A percentile compares a stretch with the other conserved stretches of the same genome.
phyloP scores from a whole-genome alignment of 2,113 vertebrate species.

The Lagopus leucura region DNA sequence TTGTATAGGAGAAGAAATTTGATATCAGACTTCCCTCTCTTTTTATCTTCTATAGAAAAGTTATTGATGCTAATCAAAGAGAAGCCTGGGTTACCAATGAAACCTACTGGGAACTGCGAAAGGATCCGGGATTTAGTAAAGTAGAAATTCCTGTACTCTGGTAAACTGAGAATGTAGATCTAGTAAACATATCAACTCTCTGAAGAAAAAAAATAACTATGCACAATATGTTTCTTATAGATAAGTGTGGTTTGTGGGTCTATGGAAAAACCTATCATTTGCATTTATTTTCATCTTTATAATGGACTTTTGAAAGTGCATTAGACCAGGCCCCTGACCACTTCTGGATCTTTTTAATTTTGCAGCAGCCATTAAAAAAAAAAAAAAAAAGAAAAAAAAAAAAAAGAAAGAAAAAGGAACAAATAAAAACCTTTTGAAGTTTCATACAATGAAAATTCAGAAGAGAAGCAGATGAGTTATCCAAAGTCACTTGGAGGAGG shows the following conservation, averaged over 20 bases:
- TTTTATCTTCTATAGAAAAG: constrained; percentile 84
- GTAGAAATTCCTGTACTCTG: constrained; percentile 91
- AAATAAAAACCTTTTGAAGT: constrained; percentile 59
- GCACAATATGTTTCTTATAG: constrained; percentile 90
- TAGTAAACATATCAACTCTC: constrained; percentile 79
- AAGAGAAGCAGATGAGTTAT: constrained; percentile 72
- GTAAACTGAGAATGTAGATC: constrained; percentile 84
- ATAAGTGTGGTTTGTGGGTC: constrained; percentile 80
- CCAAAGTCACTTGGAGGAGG: constrained; percentile 71
- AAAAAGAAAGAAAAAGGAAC: background rate
- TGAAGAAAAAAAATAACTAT: constrained; percentile 87
- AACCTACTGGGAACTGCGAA: constrained; percentile 96
- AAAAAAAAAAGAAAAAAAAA: background rate
- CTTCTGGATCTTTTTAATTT: constrained; percentile 82
- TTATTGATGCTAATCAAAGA: constrained; percentile 91
- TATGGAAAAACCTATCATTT: constrained; percentile 70
- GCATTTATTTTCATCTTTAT: constrained; percentile 85
- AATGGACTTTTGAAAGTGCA: constrained; percentile 82
- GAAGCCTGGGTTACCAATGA: constrained; percentile 97
- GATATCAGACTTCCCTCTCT: background rate
- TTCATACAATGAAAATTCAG: constrained; percentile 62
- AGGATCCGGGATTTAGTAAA: constrained; percentile 97
- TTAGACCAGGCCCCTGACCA: constrained; percentile 79
- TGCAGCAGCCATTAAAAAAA: constrained; percentile 76
- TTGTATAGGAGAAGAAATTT: background rate